Percentiles rank a stretch among this genome's conserved stretches.
Conservation (phyloP, 2,113 vertebrate genomes). For the Crotalus tigris region DNA sequence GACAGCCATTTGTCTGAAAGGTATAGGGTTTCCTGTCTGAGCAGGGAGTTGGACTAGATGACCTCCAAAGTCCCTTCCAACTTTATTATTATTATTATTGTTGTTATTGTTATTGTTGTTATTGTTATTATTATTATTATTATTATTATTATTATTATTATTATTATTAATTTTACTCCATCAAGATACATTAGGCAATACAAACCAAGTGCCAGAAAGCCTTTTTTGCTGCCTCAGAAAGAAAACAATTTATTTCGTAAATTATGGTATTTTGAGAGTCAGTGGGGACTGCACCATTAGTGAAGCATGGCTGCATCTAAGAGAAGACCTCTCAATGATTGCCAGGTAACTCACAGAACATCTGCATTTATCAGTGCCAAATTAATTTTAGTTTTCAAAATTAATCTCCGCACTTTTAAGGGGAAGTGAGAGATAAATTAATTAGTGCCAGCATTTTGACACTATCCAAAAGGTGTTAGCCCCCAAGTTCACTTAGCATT, state of each 20-base stretch:
- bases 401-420: conserved; percentile 62
- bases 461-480: conserved; percentile 50
- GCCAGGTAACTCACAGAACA: conserved; percentile 59
- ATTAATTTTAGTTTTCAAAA: conserved; percentile 64
- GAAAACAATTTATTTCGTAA: not conserved
- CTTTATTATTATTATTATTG: too few relatives aligned
- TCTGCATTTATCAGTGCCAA: conserved; percentile 57
- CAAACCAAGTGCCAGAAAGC: not conserved
- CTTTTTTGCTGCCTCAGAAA: not conserved
- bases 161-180: not conserved
- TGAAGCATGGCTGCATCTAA: conserved; percentile 7
- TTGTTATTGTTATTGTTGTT: too few relatives aligned
- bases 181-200: conserved; percentile 26
- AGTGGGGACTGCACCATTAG: not conserved
- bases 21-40: too few relatives aligned
- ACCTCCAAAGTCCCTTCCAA: too few relatives aligned
- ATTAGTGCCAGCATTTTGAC: conserved; percentile 54
- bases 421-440: conserved; percentile 71
- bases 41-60: too few relatives aligned
- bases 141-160: too few relatives aligned
- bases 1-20: too few relatives aligned
- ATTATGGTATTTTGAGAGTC: conserved; percentile 20
- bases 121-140: too few relatives aligned
- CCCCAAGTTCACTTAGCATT: conserved; percentile 63
- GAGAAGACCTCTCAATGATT: conserved; percentile 49